These are phyloP conservation scores for Charina bottae DNA, from an alignment of 2,113 vertebrate genomes.

Conservation along the genomic window DNA sequence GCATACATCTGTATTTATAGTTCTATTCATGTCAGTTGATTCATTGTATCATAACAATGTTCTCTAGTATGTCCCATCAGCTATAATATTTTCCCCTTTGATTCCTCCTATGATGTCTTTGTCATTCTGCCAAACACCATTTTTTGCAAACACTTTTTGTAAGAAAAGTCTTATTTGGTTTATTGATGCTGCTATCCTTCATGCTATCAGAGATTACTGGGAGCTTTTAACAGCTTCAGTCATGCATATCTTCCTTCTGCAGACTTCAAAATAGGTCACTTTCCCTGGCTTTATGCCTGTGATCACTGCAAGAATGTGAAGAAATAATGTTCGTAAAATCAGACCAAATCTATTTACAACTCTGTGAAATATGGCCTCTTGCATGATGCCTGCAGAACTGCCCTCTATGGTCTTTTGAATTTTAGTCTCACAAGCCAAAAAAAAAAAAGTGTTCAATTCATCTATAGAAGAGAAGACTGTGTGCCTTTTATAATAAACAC, in stretches of 20 bases:
- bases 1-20: not conserved
- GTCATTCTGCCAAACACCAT: conserved; percentile 1
- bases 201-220: not conserved
- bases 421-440: not conserved
- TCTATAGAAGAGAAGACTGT: not conserved
- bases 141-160: not conserved
- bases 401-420: not conserved
- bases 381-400: not conserved
- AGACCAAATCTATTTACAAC: not conserved
- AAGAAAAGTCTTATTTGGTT: conserved; percentile 1
- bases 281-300: not conserved
- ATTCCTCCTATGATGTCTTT: conserved; percentile 7
- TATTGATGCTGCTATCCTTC: conserved; percentile 15
- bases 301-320: not conserved
- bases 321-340: not conserved
- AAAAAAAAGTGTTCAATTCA: not conserved
- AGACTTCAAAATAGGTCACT: not conserved
- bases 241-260: not conserved
- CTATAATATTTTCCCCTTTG: conserved; percentile 21
- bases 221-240: not conserved
- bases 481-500: not conserved
- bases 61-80: conserved; percentile 23
- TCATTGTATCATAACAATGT: conserved; percentile 15
- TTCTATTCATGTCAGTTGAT: conserved; percentile 12
- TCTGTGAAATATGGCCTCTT: not conserved